Conservation (phyloP, 2,113 vertebrate species). For the Tringa solitaria region DNA sequence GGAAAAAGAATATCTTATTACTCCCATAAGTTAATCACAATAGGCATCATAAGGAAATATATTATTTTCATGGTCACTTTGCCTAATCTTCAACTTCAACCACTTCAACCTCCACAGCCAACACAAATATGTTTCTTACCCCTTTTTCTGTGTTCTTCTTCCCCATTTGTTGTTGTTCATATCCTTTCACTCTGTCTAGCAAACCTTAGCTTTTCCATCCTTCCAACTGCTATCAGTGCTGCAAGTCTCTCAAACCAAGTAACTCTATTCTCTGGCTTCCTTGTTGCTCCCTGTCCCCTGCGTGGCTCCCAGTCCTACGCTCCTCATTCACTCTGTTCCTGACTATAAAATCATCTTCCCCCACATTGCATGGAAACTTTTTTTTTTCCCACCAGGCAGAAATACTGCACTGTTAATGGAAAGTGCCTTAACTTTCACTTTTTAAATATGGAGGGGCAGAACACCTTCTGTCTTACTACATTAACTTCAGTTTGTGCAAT, state of each 20-base stretch:
- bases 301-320: not conserved
- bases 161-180: not conserved
- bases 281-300: not conserved
- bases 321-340: not conserved
- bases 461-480: not conserved
- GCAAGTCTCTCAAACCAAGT: not conserved
- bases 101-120: not conserved
- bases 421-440: not conserved
- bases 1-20: not conserved
- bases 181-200: not conserved
- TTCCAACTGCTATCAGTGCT: not conserved
- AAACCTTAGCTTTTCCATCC: not conserved
- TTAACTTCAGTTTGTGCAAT: not conserved
- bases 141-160: not conserved
- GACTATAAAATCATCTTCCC: not conserved
- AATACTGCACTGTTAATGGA: not conserved
- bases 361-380: not conserved
- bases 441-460: not conserved
- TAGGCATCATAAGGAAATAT: not conserved
- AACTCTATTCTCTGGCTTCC: not conserved
- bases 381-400: not conserved
- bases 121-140: accelerated
- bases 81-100: too few relatives aligned
- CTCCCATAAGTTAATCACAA: not conserved
- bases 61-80: not conserved